Evolutionary conservation across 1,140 invertebrate genomes (phyloP).

Genomic region (Bombus ignitus): DNA sequence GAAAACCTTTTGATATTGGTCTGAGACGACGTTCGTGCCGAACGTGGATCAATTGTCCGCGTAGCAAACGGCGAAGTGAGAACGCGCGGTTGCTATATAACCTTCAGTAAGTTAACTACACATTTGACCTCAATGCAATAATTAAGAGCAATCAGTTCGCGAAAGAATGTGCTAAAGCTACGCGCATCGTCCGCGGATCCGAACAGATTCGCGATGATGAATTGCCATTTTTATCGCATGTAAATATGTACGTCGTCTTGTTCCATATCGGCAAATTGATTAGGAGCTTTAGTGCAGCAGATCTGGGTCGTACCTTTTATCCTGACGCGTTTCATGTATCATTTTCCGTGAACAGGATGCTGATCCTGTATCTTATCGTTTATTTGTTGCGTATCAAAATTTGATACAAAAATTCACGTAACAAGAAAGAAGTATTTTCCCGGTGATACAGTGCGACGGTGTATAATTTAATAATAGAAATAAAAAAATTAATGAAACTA

Average conservation of each 20-base stretch:
- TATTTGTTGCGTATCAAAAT: no score
- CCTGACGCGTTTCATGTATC: not conserved
- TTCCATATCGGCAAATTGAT: conserved; percentile 63
- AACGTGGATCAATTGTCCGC: conserved; percentile 43
- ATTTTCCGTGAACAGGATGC: not conserved
- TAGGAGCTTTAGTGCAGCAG: conserved; percentile 20
- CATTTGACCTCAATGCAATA: conserved; percentile 76
- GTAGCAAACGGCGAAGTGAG: conserved; percentile 51
- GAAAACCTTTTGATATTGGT: not conserved
- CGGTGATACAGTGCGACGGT: no score
- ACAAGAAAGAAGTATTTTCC: not conserved
- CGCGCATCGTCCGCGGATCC: not conserved
- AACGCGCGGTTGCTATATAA: conserved; percentile 48
- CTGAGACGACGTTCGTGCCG: conserved; percentile 11
- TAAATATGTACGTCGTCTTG: conserved; percentile 11
- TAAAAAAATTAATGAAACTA: no score
- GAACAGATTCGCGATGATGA: conserved; percentile 52
- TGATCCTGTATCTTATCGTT: not conserved
- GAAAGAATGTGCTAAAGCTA: conserved; percentile 60
- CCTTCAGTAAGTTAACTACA: conserved; percentile 71
- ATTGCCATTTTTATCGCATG: conserved; percentile 52
- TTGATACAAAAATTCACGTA: not conserved
- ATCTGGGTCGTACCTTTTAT: conserved; percentile 46
- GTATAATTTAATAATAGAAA: no score
- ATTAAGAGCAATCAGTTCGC: conserved; percentile 75